Percentiles rank a stretch among this genome's conserved stretches.
phyloP scores from a whole-genome alignment of 2,888 invertebrate genomes.

The Diabrotica balteata region DNA sequence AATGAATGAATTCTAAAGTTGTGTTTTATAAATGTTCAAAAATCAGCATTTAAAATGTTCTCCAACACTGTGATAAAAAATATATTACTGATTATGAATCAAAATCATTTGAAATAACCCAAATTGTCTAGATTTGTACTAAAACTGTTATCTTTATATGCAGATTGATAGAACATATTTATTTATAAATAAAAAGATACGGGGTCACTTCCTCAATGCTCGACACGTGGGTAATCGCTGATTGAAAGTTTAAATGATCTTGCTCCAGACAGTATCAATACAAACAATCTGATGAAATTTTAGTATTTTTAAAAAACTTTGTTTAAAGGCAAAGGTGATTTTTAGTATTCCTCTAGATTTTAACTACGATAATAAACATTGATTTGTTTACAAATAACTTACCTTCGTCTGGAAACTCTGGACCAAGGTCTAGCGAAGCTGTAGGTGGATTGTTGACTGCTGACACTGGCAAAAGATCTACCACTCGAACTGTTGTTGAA shows the following conservation, averaged over 20 bases:
- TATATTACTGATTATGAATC: no score
- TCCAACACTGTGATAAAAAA: no score
- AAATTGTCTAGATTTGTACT: no score
- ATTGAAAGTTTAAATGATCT: not conserved
- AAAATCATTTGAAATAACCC: no score
- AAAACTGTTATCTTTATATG: no score
- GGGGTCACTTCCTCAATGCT: constrained; percentile 12
- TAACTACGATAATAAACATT: not conserved
- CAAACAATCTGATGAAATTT: not conserved
- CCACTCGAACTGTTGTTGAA: constrained; percentile 69
- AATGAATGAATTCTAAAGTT: no score
- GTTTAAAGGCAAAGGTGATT: not conserved
- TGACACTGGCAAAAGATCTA: constrained; percentile 67
- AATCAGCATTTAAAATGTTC: no score
- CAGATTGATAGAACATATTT: constrained; percentile 4
- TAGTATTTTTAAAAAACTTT: no score
- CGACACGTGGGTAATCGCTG: constrained; percentile 19
- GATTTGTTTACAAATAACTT: constrained; percentile 45
- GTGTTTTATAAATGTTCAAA: no score
- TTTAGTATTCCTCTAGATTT: no score
- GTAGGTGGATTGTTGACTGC: constrained; percentile 68
- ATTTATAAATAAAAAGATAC: constrained; percentile 16
- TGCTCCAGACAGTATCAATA: constrained; percentile 4
- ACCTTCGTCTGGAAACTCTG: constrained; percentile 72
- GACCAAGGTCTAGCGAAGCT: constrained; percentile 73